A percentile compares a stretch with the other conserved stretches of the same genome.
Conservation (phyloP, 2,797 vertebrate genomes). For the Acanthis flammea region DNA sequence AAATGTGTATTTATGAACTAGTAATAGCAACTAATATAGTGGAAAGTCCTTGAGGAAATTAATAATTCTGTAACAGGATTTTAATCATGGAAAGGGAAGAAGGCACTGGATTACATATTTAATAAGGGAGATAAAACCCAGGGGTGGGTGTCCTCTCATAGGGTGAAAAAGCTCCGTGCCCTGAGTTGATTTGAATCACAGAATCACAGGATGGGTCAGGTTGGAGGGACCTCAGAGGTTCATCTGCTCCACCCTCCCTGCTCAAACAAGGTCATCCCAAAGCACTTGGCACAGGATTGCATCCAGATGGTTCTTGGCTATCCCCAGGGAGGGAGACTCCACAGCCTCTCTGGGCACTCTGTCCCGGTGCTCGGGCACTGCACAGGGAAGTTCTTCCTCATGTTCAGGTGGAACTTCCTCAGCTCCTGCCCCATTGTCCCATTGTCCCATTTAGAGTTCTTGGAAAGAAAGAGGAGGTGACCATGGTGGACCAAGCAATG, state of each 20-base stretch:
- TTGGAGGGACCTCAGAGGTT: too few relatives aligned
- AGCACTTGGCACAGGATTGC: not conserved
- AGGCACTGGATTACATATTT: not conserved
- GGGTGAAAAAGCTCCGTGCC: not conserved
- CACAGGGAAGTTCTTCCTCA: not conserved
- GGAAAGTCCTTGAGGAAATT: not conserved
- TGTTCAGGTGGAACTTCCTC: not conserved
- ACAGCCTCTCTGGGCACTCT: accelerated
- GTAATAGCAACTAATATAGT: not conserved
- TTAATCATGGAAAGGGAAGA: not conserved
- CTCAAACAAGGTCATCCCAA: not conserved
- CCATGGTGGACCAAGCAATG: not conserved
- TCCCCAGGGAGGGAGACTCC: not conserved
- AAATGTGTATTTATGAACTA: not conserved
- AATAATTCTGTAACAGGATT: not conserved
- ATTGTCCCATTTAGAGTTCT: not conserved
- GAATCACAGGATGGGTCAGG: not conserved
- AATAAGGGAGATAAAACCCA: not conserved
- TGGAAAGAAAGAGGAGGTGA: not conserved
- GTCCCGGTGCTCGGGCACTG: not conserved
- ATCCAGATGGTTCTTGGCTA: accelerated
- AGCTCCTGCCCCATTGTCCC: accelerated
- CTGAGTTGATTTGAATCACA: not conserved
- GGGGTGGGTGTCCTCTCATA: not conserved
- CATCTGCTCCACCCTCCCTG: not conserved